Evolutionary conservation across 2,113 vertebrate species (phyloP).

Genomic region (Sitta europaea): DNA sequence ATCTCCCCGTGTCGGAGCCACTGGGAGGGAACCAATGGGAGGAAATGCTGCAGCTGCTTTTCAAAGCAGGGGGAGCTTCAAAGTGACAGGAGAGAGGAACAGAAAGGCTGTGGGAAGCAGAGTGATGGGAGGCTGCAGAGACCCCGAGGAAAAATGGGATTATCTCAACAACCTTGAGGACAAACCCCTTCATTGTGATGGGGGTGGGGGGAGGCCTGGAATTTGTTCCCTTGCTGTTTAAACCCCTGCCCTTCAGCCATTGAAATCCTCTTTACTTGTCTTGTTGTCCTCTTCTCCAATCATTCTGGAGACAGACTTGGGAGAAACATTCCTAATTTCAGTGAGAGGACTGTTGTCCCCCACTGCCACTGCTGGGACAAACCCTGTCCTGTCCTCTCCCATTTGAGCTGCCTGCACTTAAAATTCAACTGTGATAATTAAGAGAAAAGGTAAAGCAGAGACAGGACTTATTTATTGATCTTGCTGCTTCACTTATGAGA

Average conservation of each 20-base stretch:
- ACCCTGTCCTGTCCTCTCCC: background rate
- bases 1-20: constrained; percentile 26
- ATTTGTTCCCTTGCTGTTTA: background rate
- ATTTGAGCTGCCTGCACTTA: background rate
- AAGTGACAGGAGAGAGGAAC: background rate
- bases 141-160: background rate
- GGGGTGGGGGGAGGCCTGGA: background rate
- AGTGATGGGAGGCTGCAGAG: background rate
- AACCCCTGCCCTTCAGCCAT: background rate
- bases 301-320: background rate
- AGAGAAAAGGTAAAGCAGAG: background rate
- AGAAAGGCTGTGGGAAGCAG: background rate
- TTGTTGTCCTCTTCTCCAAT: background rate
- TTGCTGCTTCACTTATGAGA: background rate
- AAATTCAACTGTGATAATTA: background rate
- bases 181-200: background rate
- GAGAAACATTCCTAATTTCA: background rate
- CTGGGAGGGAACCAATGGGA: background rate
- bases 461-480: background rate
- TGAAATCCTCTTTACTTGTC: background rate
- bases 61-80: background rate
- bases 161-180: background rate
- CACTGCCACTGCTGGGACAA: background rate
- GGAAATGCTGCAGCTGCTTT: background rate
- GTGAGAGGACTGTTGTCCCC: background rate